phyloP scores from a whole-genome alignment of 2,888 invertebrate genomes.

The Andrena praecox region DNA sequence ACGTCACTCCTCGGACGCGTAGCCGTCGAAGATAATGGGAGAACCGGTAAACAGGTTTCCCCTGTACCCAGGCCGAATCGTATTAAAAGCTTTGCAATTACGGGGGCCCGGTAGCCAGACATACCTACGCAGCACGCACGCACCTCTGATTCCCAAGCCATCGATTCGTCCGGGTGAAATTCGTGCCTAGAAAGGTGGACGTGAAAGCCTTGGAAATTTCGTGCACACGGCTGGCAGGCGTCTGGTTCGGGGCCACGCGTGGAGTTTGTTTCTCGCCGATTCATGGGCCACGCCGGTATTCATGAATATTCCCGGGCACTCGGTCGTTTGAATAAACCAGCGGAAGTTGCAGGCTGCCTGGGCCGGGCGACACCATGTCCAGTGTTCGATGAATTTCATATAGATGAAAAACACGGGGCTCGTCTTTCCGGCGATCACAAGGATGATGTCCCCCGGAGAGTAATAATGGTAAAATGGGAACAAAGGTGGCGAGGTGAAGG shows the following conservation, averaged over 20 bases:
- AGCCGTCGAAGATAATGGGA: conserved; percentile 52
- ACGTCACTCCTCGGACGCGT: conserved; percentile 45
- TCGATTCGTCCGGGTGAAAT: conserved; percentile 42
- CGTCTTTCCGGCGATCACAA: background rate
- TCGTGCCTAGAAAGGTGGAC: conserved; percentile 30
- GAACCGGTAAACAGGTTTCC: conserved; percentile 62
- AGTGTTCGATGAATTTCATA: conserved; percentile 59
- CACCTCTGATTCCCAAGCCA: background rate
- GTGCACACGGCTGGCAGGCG: conserved; percentile 7
- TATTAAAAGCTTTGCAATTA: conserved; percentile 48
- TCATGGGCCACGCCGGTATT: conserved; percentile 41
- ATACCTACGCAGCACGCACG: background rate
- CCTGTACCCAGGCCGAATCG: background rate
- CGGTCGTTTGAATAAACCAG: conserved; percentile 48
- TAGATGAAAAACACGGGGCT: conserved; percentile 25
- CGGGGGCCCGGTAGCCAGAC: conserved; percentile 13
- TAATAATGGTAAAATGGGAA: background rate
- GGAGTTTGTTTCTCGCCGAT: conserved; percentile 41
- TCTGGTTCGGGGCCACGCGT: conserved; percentile 27
- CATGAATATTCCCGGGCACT: conserved; percentile 64
- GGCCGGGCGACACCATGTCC: conserved; percentile 42
- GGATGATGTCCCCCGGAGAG: background rate
- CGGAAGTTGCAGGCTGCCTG: conserved; percentile 28
- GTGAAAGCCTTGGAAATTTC: conserved; percentile 49
- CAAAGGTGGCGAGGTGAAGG: too few species aligned